Base-by-base conservation (phyloP, 2,888 invertebrate genomes). In the Tetrapedia diversipes region DNA sequence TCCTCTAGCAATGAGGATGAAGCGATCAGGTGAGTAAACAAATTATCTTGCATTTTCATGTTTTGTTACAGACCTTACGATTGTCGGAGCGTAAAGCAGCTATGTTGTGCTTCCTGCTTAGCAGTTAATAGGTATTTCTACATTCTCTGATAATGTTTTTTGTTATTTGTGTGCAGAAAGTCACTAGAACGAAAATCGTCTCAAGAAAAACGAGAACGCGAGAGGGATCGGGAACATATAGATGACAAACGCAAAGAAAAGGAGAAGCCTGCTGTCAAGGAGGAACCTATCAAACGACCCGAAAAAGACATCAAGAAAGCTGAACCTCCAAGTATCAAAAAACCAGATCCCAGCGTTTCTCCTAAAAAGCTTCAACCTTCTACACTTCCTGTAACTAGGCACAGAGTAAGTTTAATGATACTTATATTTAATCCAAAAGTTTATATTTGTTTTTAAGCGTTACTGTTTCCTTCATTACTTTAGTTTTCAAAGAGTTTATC, bases 401-500 rank as follows among this genome's bases (percentile, higher is more conserved):
- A 91, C 70, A 87, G 92, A 84, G 91, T 91, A 80, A 80, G 77
- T 60, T 34, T 1, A n/a, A 39, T 10, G 4, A 10, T 24, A 27
- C 8, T 32, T 57, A 4, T 47, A 6, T 19, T 43, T 32, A 8
- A 27, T 53, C 57, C 34, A 39, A 19, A 63, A 29, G 60, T 59
- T 16, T 60, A 34, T 73, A 4, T 6, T 6, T n/a, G 45, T 34
- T 57, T 71, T 41, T 67, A 32, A 53, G 16, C 24, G 27, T 59
- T 61, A 37, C 24, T 64, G 41, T 57, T 41, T 22, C 49, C 27
- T 53, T 49, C 53, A 8, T 49, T 56, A 61, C 76, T 77, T 51
- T 83, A 95, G 89, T 95, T 95, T 90, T 95, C 95, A 27, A 94
- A 94, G 90, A 97, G 96, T 88, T 93, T 96, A 51, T 97, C 97